phyloP scores from a whole-genome alignment of 2,113 vertebrate genomes.

The Tringa solitaria region DNA sequence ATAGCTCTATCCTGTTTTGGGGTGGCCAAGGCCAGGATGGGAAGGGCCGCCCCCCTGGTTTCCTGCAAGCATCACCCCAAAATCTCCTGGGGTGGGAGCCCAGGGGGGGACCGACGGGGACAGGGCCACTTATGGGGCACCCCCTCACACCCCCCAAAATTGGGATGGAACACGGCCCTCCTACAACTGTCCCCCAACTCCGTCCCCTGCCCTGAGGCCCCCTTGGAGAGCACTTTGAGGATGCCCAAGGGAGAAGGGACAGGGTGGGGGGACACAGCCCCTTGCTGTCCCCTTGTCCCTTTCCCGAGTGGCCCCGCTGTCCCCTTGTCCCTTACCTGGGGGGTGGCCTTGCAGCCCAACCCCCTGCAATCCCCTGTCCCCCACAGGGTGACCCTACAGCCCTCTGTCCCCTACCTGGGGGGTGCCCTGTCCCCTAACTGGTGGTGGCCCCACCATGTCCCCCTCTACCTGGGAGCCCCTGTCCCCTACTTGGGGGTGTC shows the following conservation, averaged over 20 bases:
- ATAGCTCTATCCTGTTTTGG: background rate
- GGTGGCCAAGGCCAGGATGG: background rate
- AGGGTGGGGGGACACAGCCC: background rate
- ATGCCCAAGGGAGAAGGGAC: background rate
- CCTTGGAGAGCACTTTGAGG: background rate
- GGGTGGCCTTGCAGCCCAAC: background rate
- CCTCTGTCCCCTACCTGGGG: background rate
- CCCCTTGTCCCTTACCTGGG: background rate
- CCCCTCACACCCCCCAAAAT: background rate
- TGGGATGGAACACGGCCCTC: background rate
- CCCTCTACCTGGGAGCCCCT: background rate
- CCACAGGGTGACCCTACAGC: background rate
- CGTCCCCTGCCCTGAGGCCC: background rate
- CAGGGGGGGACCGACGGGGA: background rate
- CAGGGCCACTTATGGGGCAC: background rate
- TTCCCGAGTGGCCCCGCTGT: background rate
- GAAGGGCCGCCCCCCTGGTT: background rate
- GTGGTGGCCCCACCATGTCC: background rate
- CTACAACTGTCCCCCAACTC: background rate
- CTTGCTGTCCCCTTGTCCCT: background rate
- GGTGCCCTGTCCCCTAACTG: background rate
- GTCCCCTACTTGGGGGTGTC: background rate
- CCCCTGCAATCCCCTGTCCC: accelerated
- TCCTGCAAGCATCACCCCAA: background rate
- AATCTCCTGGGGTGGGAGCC: background rate